Evolutionary conservation across 2,888 invertebrate genomes (phyloP).

Genomic region (Drosophila conformis): DNA sequence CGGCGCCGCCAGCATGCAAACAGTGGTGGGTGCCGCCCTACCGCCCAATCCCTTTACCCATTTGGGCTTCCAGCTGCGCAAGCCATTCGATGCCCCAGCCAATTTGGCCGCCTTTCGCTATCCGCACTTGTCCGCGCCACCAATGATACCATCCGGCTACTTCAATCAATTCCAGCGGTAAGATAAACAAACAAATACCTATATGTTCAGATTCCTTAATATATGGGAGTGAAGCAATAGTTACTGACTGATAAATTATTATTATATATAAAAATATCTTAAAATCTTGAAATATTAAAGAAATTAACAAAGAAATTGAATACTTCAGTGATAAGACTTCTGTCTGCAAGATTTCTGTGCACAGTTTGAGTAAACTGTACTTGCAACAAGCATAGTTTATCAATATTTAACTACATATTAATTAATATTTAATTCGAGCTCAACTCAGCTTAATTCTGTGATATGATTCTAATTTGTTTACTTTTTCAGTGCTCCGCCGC

Average conservation of each 20-base stretch:
- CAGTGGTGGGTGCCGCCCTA: slow-evolving; percentile 90
- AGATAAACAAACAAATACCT: slow-evolving; percentile 27
- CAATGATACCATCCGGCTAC: slow-evolving; percentile 87
- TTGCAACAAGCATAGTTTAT: not conserved
- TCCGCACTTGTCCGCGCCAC: slow-evolving; percentile 86
- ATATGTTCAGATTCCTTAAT: not conserved
- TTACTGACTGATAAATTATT: not conserved
- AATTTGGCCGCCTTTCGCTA: slow-evolving; percentile 90
- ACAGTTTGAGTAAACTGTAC: not conserved
- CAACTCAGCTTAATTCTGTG: not conserved
- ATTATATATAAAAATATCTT: not conserved
- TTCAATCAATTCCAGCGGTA: slow-evolving; percentile 86
- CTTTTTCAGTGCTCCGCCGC: slow-evolving; percentile 87
- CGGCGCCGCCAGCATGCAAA: slow-evolving; percentile 88
- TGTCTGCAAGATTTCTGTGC: not conserved
- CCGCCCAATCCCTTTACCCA: slow-evolving; percentile 92
- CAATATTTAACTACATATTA: not conserved
- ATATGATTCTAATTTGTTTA: not conserved
- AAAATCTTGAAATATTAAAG: too few relatives aligned
- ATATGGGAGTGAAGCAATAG: not conserved
- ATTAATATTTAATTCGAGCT: not conserved
- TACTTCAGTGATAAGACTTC: not conserved
- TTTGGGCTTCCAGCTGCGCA: slow-evolving; percentile 90
- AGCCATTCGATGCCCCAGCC: slow-evolving; percentile 89
- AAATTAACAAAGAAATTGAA: not conserved